A percentile compares a stretch with the other conserved stretches of the same genome.
These are phyloP conservation scores for Pteruthius melanotis DNA, from an alignment of 2,113 vertebrate genomes.

Conservation along the genomic window DNA sequence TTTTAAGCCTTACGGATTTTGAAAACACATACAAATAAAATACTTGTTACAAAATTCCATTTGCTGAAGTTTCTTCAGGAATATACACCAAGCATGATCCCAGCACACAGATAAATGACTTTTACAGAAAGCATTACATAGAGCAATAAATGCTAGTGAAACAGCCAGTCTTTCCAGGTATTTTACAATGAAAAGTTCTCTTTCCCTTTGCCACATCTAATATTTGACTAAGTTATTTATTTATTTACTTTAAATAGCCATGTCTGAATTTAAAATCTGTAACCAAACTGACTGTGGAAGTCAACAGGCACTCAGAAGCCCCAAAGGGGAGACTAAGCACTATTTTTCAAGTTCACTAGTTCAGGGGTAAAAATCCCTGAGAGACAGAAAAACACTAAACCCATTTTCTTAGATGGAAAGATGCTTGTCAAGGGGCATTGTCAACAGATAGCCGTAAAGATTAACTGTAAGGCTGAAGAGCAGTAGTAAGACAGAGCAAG, in stretches of 20 bases:
- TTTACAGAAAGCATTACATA: background rate
- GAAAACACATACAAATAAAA: conserved; percentile 34
- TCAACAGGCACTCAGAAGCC: conserved; percentile 41
- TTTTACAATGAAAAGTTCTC: background rate
- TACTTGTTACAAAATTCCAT: conserved; percentile 26
- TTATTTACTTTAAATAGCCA: background rate
- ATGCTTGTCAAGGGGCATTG: background rate
- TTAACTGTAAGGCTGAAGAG: background rate
- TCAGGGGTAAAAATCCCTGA: conserved; percentile 47
- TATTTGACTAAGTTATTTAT: background rate
- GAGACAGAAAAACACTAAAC: background rate
- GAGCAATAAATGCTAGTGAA: background rate
- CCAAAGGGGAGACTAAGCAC: conserved; percentile 9
- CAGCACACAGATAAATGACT: conserved; percentile 8
- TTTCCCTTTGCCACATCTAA: background rate
- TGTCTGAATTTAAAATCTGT: background rate
- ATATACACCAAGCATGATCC: conserved; percentile 14
- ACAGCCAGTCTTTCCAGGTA: background rate
- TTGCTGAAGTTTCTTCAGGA: background rate
- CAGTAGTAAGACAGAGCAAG: background rate
- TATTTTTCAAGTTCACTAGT: conserved; percentile 38
- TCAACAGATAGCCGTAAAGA: background rate
- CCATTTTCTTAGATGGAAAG: background rate
- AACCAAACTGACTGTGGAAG: background rate
- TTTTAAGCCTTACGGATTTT: conserved; percentile 35